These are phyloP conservation scores for Meiosimyza platycephala DNA, from an alignment of 2,888 invertebrate species.

Conservation along the genomic window DNA sequence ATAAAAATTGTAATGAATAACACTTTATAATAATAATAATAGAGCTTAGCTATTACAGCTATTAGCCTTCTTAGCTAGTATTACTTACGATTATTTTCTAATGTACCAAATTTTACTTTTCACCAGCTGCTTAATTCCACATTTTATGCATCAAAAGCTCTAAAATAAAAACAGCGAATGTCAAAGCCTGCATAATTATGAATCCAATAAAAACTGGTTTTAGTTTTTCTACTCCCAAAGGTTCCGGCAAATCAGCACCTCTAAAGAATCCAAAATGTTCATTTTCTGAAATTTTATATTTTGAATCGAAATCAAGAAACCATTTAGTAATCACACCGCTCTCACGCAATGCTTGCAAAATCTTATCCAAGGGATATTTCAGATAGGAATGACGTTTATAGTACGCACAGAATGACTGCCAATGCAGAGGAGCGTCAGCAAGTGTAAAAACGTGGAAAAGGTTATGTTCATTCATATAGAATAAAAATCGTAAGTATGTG, in stretches of 20 bases:
- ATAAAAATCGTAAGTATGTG: neutral
- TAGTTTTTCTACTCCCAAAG: slow-evolving; percentile 23
- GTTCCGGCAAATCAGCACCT: neutral
- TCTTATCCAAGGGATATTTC: slow-evolving; percentile 23
- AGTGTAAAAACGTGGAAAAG: neutral
- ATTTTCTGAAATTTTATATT: neutral
- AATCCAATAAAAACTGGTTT: slow-evolving; percentile 37
- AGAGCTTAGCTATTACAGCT: too few species aligned
- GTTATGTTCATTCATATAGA: neutral
- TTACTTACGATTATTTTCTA: too few species aligned
- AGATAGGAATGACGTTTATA: slow-evolving; percentile 34
- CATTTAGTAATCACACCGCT: slow-evolving; percentile 25
- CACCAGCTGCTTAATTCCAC: neutral
- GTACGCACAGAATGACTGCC: slow-evolving; percentile 28
- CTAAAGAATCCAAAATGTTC: neutral
- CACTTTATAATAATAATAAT: too few species aligned
- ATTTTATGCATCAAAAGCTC: slow-evolving; percentile 33
- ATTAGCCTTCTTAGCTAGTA: too few species aligned
- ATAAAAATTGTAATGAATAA: too few species aligned
- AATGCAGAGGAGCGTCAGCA: slow-evolving; percentile 1
- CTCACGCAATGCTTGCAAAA: slow-evolving; percentile 18
- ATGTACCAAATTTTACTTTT: too few species aligned
- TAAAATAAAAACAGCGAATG: slow-evolving; percentile 17
- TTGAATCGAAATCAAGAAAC: slow-evolving; percentile 6
- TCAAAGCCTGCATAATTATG: neutral